Conservation (phyloP, 2,888 invertebrate species). For the Encarsia formosa region DNA sequence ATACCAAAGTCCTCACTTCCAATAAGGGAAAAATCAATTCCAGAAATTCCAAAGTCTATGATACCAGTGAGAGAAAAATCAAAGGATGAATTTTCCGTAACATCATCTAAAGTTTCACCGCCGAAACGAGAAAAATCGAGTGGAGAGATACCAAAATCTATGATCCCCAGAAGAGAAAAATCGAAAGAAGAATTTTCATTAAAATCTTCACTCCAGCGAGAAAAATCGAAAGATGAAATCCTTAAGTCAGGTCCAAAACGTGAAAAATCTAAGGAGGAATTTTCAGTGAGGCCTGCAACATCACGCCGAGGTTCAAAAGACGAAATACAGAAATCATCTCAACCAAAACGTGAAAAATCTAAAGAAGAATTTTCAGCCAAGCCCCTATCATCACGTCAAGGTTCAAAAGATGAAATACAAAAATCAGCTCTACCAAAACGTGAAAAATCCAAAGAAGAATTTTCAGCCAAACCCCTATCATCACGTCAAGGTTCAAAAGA, state of each 20-base stretch:
- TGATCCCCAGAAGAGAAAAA: constrained; percentile 8
- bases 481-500: constrained; percentile 1
- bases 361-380: constrained; percentile 6
- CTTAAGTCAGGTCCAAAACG: background rate
- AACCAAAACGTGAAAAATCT: constrained; percentile 5
- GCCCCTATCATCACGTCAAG: background rate
- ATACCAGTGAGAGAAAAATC: constrained; percentile 1
- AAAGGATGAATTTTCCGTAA: background rate
- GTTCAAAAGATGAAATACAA: constrained; percentile 8
- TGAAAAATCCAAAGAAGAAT: constrained; percentile 19
- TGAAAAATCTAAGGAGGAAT: constrained; percentile 17
- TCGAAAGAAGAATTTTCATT: constrained; percentile 15
- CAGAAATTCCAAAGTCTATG: constrained; percentile 7
- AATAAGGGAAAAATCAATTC: constrained; percentile 3
- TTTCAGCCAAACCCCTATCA: constrained; percentile 3
- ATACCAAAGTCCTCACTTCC: background rate
- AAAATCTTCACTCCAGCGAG: background rate
- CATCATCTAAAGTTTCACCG: background rate
- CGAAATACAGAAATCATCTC: constrained; percentile 2
- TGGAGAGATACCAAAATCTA: constrained; percentile 5
- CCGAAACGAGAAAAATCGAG: constrained; percentile 6
- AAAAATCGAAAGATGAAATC: constrained; percentile 14
- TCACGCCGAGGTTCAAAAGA: constrained; percentile 17
- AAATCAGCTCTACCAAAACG: constrained; percentile 5
- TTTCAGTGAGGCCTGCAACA: background rate